phyloP scores from a whole-genome alignment of 2,797 vertebrate genomes.

The Clarias fuscus region DNA sequence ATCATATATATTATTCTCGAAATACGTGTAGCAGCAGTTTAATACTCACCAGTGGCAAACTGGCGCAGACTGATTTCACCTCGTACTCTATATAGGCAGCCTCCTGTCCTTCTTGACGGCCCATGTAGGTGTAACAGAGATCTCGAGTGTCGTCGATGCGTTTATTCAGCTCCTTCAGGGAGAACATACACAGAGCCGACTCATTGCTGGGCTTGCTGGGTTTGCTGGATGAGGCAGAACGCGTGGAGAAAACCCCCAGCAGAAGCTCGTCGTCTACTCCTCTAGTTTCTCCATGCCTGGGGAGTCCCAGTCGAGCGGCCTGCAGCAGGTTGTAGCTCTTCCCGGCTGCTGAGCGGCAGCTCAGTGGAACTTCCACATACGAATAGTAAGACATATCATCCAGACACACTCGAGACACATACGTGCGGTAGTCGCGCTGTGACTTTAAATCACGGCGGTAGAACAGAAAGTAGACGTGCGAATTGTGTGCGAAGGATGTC shows the following conservation, averaged over 20 bases:
- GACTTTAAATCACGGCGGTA: conserved; percentile 92
- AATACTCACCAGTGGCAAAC: conserved; percentile 87
- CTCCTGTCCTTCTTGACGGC: conserved; percentile 77
- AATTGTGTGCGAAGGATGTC: conserved; percentile 82
- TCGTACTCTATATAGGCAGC: conserved; percentile 96
- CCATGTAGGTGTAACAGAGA: conserved; percentile 90
- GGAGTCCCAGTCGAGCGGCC: conserved; percentile 81
- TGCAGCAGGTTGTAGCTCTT: conserved; percentile 87
- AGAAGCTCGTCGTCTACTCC: conserved; percentile 72
- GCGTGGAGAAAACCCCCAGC: conserved; percentile 86
- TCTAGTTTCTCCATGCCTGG: conserved; percentile 50
- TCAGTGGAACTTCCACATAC: conserved; percentile 90
- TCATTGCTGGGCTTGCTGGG: conserved; percentile 83
- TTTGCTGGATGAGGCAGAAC: conserved; percentile 71
- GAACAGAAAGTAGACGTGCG: conserved; percentile 93
- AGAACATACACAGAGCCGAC: conserved; percentile 89
- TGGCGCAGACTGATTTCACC: conserved; percentile 93
- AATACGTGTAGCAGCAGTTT: background rate
- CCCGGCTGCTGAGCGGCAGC: conserved; percentile 76
- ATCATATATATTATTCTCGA: background rate
- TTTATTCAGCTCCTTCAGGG: conserved; percentile 84
- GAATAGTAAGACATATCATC: conserved; percentile 95
- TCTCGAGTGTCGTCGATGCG: conserved; percentile 88
- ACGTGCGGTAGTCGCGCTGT: conserved; percentile 87
- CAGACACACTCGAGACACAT: conserved; percentile 90